Evolutionary conservation across 2,888 invertebrate genomes (phyloP).

Genomic region (Andrena minutula): DNA sequence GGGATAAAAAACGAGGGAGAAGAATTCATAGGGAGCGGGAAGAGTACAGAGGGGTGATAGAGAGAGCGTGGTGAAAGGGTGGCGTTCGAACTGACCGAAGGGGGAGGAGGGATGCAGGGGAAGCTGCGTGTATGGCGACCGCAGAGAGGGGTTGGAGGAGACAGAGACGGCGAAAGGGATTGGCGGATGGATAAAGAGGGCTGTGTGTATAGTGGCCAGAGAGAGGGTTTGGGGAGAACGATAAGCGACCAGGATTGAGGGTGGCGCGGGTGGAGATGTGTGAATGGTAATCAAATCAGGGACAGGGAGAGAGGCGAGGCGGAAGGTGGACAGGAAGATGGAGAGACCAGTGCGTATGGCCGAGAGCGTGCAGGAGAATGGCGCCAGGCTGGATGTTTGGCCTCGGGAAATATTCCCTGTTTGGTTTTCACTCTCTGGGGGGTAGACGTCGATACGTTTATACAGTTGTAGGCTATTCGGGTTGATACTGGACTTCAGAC

Average conservation of each 20-base stretch:
- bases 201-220: conserved; percentile 33
- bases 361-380: not conserved
- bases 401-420: conserved; percentile 29
- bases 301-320: conserved; percentile 36
- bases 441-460: not conserved
- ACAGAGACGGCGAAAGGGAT: conserved; percentile 47
- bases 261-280: conserved; percentile 52
- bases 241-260: conserved; percentile 55
- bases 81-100: conserved; percentile 15
- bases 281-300: conserved; percentile 44
- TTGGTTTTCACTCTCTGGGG: not conserved
- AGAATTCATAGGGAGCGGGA: conserved; percentile 7
- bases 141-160: conserved; percentile 45
- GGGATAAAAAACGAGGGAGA: not conserved
- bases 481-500: not conserved
- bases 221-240: conserved; percentile 27
- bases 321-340: conserved; percentile 63
- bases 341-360: conserved; percentile 37
- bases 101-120: not conserved
- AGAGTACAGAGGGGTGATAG: not conserved
- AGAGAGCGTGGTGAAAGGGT: conserved; percentile 10
- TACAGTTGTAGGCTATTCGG: not conserved
- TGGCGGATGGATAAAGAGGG: conserved; percentile 45
- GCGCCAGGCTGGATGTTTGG: conserved; percentile 14
- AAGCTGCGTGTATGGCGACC: conserved; percentile 33